Base-by-base conservation (phyloP, 2,113 vertebrate genomes). In the Morphnarchus princeps region DNA sequence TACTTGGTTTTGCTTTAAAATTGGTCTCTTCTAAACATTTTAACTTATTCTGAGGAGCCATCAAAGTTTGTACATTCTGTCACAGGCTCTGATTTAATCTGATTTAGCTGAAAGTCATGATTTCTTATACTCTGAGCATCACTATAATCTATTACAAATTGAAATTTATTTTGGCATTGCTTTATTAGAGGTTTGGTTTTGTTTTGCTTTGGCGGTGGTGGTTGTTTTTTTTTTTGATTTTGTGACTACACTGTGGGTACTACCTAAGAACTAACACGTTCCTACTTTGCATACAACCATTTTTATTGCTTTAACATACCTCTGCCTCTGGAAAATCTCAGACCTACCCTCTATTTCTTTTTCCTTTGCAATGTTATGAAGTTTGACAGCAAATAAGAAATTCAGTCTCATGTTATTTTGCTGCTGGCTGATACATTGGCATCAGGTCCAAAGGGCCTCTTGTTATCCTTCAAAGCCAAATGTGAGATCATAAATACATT, bases 301-400 rank as follows among this genome's bases (percentile, higher is more conserved):
- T 94, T 83, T 45, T 66, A 28, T 29, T 52, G n/a, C 28, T 93
- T 87, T 59, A 89, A 87, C 21, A 43, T 61, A 47, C 3, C 8
- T 54, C 31, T 79, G 40, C 32, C 49, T 87, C 74, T 74, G 59
- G 34, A 86, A 95, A 91, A 93, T 71, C 85, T 92, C 58, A 94
- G 52, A 71, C 34, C 50, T 59, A 49, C 14, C 22, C 42, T 92
- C 50, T 72, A 45, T 80, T 90, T 92, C 67, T 82, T 90, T 86
- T 90, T 88, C n/a, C 43, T 83, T 90, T 80, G 59, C 90, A 82
- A 89, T 72, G 57, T 82, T 95, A 91, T 79, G 78, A 82, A 91
- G 49, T 87, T 89, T 89, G 94, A 95, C 91, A 95, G 83, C 34
- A 89, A 96, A 95, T 94, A 87, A 94, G 92, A 95, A 87, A 93